phyloP scores from a whole-genome alignment of 2,113 vertebrate species.

The Rhabdomys dilectus region DNA sequence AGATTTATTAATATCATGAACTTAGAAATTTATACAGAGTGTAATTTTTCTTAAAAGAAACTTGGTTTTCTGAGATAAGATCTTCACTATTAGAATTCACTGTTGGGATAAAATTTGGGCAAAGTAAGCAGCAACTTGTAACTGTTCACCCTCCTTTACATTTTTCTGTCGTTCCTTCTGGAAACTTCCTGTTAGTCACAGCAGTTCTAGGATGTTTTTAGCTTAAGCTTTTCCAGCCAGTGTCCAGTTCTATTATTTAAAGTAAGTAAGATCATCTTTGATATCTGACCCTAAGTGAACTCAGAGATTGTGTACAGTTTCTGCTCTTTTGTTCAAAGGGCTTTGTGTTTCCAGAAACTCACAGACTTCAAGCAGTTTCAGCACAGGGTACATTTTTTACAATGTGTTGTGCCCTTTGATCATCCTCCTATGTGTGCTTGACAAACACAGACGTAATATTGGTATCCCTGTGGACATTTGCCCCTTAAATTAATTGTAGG shows the following conservation, averaged over 20 bases:
- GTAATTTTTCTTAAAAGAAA: constrained; percentile 53
- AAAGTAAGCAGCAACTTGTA: constrained; percentile 51
- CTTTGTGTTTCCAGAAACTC: constrained; percentile 55
- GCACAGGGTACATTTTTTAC: constrained; percentile 33
- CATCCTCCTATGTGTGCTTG: constrained; percentile 17
- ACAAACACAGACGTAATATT: constrained; percentile 55
- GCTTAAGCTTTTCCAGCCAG: constrained; percentile 50
- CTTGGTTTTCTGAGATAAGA: constrained; percentile 49
- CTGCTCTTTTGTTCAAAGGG: constrained; percentile 53
- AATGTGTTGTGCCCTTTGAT: constrained; percentile 46
- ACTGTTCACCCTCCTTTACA: constrained; percentile 26
- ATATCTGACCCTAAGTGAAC: constrained; percentile 67
- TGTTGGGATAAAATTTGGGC: constrained; percentile 35
- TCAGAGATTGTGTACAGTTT: constrained; percentile 55
- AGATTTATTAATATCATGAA: constrained; percentile 40
- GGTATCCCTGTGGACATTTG: constrained; percentile 41
- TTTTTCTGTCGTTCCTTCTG: constrained; percentile 24
- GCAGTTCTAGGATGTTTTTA: constrained; percentile 62
- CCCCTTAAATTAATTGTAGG: constrained; percentile 15
- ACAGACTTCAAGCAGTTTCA: constrained; percentile 40
- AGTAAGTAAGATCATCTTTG: constrained; percentile 69
- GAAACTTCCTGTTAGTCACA: constrained; percentile 69
- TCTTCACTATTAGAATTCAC: constrained; percentile 61
- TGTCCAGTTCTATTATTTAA: constrained; percentile 60
- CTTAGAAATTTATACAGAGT: constrained; percentile 45